Base-by-base conservation (phyloP, 2,888 invertebrate genomes). In the Ischnura elegans region DNA sequence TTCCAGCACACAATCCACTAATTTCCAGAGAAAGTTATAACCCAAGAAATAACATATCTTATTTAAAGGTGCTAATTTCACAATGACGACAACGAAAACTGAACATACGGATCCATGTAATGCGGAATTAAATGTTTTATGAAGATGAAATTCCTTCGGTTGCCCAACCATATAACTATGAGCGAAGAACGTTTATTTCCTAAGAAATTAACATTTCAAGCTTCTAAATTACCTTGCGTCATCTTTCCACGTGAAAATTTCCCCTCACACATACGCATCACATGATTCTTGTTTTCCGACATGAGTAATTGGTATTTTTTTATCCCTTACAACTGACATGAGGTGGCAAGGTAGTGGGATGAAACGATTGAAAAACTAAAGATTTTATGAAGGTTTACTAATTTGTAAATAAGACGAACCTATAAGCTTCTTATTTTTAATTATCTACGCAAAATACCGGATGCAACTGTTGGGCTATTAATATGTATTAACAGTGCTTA, bases 201-300 rank as follows among this genome's bases (percentile, higher is more conserved):
- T 6, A 8, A n/a, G 8, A 19, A 6, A 2, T 25, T 61, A 61
- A 61, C n/a, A n/a, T 61, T n/a, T n/a, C 61, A 61, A 61, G n/a
- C n/a, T 61, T 61, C n/a, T n/a, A n/a, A n/a, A n/a, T 61, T n/a
- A n/a, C 61, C n/a, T 61, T 61, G 61, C 61, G n/a, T 61, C 61
- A 61, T 51, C 51, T 19, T 61, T 19, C n/a, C 61, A 61, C 61
- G 61, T n/a, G 61, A 61, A 61, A 61, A 61, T 61, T 61, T 61
- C 61, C 61, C 2, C 8, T 19, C n/a, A 3, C n/a, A n/a, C 21
- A 61, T 61, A 3, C n/a, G 8, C 21, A 61, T 61, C 10, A 25
- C 4, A n/a, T n/a, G n/a, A 61, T 19, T n/a, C n/a, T 8, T 8
- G 61, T 10, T 61, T 61, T n/a, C 61, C 61, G 61, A 61, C n/a